Evolutionary conservation across 2,888 invertebrate genomes (phyloP), one percentile per base, ranked within the genome.

Genomic region (Lithophane socia): DNA sequence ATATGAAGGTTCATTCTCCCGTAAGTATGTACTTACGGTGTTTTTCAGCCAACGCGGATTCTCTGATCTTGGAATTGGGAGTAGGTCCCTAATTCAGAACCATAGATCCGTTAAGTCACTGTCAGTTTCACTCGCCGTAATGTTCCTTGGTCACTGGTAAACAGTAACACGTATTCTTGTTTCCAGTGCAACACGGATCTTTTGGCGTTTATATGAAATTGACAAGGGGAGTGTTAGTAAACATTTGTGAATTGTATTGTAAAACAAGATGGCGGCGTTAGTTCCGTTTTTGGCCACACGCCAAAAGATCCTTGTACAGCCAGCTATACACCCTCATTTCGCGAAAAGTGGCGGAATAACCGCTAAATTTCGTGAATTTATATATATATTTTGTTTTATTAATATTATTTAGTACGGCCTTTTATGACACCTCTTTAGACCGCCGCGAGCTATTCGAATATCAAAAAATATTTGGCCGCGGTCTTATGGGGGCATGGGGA

Each of bases 1-100:
- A 93, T 47, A 91, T 92, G 92, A 92, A 88, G 75, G 82, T 90
- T 13, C 93, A 93, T 60, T 67, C 88, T 0, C 86, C 87, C 37
- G 93, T 93, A 61, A 89, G 88, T 77, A 42, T 10, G 2, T 21
- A 21, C 13, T 0, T 65, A 24, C 1, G 47, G 24, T 29, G 12
- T 49, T 21, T 24, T 29, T 21, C 2, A 9, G 29, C 18, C 47
- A 21, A 47, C 12, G 24, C 66, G 1, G 24, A 21, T 29, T 29
- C 12, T 49, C 2, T 49, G 21, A 13, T 49, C 29, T 49, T 67
- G 18, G 29, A 29, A 13, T 21, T 49, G 49, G 29, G 21, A 29
- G 21, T 49, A 64, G 21, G 37, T 7, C 12, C 12, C 12, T 21
- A 1, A 42, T 63, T 63, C 21, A 63, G 8, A 13, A 63, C 63